Conservation (phyloP, 1,140 invertebrate genomes). For the Scaptomyza montana region DNA sequence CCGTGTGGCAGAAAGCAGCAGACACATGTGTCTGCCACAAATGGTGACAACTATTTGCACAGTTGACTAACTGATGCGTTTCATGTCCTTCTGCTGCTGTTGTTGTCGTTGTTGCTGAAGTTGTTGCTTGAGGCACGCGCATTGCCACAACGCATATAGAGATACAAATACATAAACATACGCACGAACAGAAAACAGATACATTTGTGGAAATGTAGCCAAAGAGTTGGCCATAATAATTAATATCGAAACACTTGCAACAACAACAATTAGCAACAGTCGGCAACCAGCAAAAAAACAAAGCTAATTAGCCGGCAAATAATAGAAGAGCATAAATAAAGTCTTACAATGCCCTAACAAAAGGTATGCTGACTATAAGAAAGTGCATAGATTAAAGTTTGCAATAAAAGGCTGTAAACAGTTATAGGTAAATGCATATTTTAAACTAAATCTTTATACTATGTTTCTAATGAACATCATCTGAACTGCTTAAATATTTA, state of each 20-base stretch:
- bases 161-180: conserved; percentile 24
- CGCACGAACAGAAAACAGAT: conserved; percentile 8
- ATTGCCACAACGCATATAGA: conserved; percentile 9
- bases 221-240: conserved; percentile 51
- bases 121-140: conserved; percentile 49
- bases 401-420: too few species aligned
- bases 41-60: conserved; percentile 78
- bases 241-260: conserved; percentile 57
- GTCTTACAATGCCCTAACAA: conserved; percentile 17
- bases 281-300: conserved; percentile 41
- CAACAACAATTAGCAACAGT: conserved; percentile 64
- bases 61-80: conserved; percentile 57
- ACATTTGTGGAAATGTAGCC: conserved; percentile 22
- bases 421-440: too few species aligned
- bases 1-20: neutral
- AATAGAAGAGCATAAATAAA: conserved; percentile 31
- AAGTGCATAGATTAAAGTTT: neutral
- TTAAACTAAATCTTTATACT: neutral
- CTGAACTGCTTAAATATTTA: too few species aligned
- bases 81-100: neutral
- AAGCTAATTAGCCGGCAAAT: conserved; percentile 68
- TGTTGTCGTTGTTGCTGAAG: conserved; percentile 37
- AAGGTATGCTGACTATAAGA: neutral
- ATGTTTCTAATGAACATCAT: too few species aligned
- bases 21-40: conserved; percentile 56